Base-by-base conservation (phyloP, 2,797 vertebrate genomes). In the Miichthys miiuy region DNA sequence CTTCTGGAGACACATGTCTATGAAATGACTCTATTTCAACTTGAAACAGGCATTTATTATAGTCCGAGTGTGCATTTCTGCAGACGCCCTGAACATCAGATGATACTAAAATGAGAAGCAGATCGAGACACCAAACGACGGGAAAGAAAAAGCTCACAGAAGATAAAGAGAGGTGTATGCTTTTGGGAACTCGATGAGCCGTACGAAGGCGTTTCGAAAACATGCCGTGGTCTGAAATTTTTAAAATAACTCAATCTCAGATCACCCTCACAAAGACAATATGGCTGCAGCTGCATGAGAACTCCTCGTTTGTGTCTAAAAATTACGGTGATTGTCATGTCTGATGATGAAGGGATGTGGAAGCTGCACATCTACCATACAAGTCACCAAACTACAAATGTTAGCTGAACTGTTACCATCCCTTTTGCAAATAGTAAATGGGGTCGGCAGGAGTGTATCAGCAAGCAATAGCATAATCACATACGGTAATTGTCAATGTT, bases 21-120 rank as follows among this genome's bases (percentile, higher is more conserved):
- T 78, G 64, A 75, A 72, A 87, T 48, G 51, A 70, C 64, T 85
- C 72, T 21, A 72, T 90, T 86, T 88, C 78, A 67, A 61, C 69
- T 77, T 50, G 67, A 87, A 86, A 86, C 48, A 57, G 52, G 41
- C 25, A 27, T 85, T 72, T 58, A 77, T 83, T 80, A 72, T 34
- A 25, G 63, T 34, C 21, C 68, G 73, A 81, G 51, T 56, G 63
- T 55, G 51, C 38, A 30, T 70, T 75, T 85, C 47, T 65, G n/a
- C 38, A 62, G 48, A 64, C 23, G 30, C 68, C 72, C 77, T 68
- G 68, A 68, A 71, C 56, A 46, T 20, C 27, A 73, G 54, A 21
- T 63, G 46, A 20, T 11, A 27, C 48, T 50, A 6, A 62, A 69
- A 77, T 30, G 0, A 58, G 48, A 72, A 25, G 20, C 17, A 5